phyloP scores from a whole-genome alignment of 2,113 vertebrate species.

The Otocyon megalotis region DNA sequence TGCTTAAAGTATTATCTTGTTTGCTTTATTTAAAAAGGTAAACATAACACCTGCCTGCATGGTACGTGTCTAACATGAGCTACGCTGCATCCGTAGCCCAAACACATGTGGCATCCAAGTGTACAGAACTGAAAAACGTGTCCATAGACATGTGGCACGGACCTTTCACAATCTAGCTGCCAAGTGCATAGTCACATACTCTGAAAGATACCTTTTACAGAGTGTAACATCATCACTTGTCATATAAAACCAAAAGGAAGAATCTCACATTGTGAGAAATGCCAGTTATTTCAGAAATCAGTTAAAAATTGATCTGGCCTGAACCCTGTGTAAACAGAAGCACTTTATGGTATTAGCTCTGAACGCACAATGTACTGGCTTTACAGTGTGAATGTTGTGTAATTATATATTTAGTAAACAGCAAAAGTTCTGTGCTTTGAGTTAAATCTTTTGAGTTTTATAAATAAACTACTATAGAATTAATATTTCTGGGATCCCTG shows the following conservation, averaged over 20 bases:
- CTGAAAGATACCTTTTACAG: background rate
- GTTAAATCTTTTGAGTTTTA: background rate
- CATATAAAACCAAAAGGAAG: background rate
- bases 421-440: background rate
- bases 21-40: background rate
- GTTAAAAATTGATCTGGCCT: background rate
- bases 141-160: background rate
- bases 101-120: background rate
- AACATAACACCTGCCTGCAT: background rate
- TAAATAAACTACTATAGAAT: background rate
- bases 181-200: background rate
- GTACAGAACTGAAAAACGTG: background rate
- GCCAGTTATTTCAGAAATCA: slow-evolving; percentile 5
- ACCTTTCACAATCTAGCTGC: background rate
- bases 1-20: background rate
- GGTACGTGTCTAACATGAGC: background rate
- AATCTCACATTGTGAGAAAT: background rate
- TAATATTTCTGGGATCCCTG: too few species aligned
- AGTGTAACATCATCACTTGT: background rate
- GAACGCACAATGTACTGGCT: background rate
- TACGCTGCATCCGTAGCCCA: too few species aligned
- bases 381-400: background rate
- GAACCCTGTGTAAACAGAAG: background rate
- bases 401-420: background rate
- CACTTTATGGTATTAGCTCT: background rate